Evolutionary conservation across 2,797 vertebrate species (phyloP).

Genomic region (Phataginus tetradactyla): DNA sequence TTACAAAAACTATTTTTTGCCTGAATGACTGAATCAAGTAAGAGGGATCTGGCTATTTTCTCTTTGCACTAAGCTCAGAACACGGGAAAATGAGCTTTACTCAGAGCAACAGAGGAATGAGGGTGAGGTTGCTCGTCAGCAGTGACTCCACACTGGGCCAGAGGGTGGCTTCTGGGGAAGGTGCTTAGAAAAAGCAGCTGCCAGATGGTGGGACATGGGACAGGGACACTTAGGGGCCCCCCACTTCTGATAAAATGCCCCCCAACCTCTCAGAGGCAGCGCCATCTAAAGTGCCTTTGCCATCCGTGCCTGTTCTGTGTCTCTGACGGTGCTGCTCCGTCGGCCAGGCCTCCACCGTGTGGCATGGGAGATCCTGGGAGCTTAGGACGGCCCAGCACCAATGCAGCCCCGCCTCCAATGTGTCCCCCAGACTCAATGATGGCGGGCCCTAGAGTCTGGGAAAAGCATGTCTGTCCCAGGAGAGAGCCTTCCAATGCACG

Average conservation of each 20-base stretch:
- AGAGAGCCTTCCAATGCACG: background rate
- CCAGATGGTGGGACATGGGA: rapidly evolving
- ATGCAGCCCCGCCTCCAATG: background rate
- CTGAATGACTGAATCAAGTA: background rate
- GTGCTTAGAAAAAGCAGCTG: background rate
- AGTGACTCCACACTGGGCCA: background rate
- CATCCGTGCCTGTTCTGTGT: background rate
- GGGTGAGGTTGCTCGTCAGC: background rate
- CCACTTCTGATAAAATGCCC: background rate
- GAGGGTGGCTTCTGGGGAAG: background rate
- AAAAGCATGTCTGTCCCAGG: background rate
- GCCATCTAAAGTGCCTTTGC: background rate
- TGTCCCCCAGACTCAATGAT: background rate
- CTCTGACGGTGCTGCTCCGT: background rate
- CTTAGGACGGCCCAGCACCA: background rate
- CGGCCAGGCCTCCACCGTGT: background rate
- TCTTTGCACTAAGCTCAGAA: background rate
- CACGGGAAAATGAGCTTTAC: background rate
- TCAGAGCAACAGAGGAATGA: background rate
- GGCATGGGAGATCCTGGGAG: slow-evolving; percentile 27
- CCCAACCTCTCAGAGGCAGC: background rate
- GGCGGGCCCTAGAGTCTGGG: background rate
- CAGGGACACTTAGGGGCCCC: background rate
- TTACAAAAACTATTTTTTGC: background rate
- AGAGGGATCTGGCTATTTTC: background rate